Base-by-base conservation (phyloP, 2,888 invertebrate genomes). In the Cyclophora punctaria region DNA sequence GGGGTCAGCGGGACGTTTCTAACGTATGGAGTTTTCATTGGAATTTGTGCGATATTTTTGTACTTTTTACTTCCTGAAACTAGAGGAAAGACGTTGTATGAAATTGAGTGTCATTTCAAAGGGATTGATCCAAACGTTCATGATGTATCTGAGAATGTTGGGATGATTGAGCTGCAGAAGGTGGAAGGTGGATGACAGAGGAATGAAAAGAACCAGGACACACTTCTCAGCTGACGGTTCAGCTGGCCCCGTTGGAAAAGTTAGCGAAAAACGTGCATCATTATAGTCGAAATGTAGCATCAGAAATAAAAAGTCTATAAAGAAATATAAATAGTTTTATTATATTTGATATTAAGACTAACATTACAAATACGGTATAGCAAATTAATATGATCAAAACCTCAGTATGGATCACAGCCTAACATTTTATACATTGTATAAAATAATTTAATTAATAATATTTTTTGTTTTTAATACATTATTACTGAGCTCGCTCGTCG, bases 11-110 rank as follows among this genome's bases (percentile, higher is more conserved):
- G 91, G 5, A 90, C 92, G 0, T 94, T 93, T 67, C 77, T 89
- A 41, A 70, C 91, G 37, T 93, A 92, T 61, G 92, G 90, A 0
- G 56, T 78, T 0, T 83, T 89, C 49, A 86, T 92, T 0, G 68
- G 90, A 0, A 47, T 91, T 3, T 92, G 92, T 41, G 89, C 90
- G 0, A 56, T 88, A 0, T 91, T 92, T 59, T 71, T 93, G 0
- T 91, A 89, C 61, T 83, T 83, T 48, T 80, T 87, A n/a, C 73
- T 93, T 7, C 93, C 93, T 0, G 93, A 93, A 74, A 94, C 93
- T 0, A 92, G 90, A 64, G 91, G 92, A 2, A 92, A 91, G 63
- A 91, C 92, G 0, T 74, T 93, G 41, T 85, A 91, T 55, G 92
- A 93, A 69, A 93, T 93, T 51, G 93, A 93, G 62, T 90, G 90